These are phyloP conservation scores for Drosophila borealis DNA, from an alignment of 2,888 invertebrate genomes.

Conservation along the genomic window DNA sequence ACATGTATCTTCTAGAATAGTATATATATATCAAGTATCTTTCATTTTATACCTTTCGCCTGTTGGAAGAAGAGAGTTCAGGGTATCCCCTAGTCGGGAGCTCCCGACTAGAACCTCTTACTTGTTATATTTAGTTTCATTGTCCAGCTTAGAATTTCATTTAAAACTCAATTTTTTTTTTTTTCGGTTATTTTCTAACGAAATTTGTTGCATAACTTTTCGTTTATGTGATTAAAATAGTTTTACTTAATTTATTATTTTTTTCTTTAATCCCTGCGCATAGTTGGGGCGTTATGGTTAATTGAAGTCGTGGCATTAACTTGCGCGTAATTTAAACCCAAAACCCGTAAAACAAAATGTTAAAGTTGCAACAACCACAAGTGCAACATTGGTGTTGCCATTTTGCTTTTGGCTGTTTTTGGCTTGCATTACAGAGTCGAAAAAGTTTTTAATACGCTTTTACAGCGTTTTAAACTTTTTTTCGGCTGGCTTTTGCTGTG, in stretches of 20 bases:
- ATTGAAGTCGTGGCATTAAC: constrained; percentile 13
- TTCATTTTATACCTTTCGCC: no score
- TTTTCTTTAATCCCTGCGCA: constrained; percentile 1
- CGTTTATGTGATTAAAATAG: background rate
- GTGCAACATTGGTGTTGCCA: constrained; percentile 43
- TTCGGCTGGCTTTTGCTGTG: constrained; percentile 24
- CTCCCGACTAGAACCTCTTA: no score
- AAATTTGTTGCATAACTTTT: background rate
- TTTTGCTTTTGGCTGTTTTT: constrained; percentile 43
- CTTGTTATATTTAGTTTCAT: no score
- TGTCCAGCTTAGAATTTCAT: no score
- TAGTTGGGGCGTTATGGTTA: constrained; percentile 16
- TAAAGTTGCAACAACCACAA: constrained; percentile 11
- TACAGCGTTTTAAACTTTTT: constrained; percentile 57
- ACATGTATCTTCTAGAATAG: no score
- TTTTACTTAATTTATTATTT: background rate
- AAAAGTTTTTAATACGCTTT: constrained; percentile 73
- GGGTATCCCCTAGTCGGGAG: no score
- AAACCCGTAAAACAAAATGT: background rate
- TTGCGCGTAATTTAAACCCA: constrained; percentile 12
- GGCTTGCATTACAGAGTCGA: constrained; percentile 40
- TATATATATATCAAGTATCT: no score
- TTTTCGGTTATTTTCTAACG: no score
- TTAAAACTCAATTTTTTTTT: no score
- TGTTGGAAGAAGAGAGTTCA: no score